phyloP scores from a whole-genome alignment of 2,797 vertebrate genomes.

The Myiotriccus ornatus region DNA sequence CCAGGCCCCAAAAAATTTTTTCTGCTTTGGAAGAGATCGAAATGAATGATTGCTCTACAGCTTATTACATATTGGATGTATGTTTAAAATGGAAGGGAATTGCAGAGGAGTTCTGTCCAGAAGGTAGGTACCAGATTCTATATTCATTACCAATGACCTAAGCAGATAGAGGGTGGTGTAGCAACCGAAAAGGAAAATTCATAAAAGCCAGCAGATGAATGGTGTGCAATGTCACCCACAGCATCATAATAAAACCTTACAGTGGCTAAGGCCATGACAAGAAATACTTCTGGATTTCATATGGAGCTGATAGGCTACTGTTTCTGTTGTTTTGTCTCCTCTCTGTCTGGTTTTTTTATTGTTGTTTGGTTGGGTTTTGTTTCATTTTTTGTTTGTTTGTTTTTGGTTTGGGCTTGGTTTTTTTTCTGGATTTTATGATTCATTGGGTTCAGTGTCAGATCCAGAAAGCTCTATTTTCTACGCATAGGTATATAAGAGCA shows the following conservation, averaged over 20 bases:
- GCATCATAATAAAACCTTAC: not conserved
- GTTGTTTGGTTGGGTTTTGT: not conserved
- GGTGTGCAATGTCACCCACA: not conserved
- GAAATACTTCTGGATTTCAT: not conserved
- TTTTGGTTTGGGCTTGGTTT: too few species aligned
- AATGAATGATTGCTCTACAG: not conserved
- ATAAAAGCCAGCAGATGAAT: not conserved
- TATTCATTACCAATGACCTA: not conserved
- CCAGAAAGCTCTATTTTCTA: not conserved
- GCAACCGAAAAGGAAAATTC: not conserved
- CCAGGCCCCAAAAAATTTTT: not conserved
- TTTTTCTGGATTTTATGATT: not conserved
- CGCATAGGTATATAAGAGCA: not conserved
- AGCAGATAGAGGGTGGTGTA: not conserved
- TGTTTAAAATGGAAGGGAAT: not conserved
- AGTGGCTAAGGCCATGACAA: not conserved
- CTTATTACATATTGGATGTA: not conserved
- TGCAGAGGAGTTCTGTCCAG: not conserved
- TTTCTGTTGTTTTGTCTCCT: not conserved
- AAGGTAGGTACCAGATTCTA: not conserved
- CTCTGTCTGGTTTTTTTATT: not conserved
- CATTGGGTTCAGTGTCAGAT: not conserved
- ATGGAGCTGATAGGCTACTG: not conserved
- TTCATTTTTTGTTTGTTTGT: too few species aligned
- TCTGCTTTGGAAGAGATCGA: not conserved